These are phyloP conservation scores for Planiliza haematocheilus DNA, from an alignment of 2,113 vertebrate species.

Conservation along the genomic window DNA sequence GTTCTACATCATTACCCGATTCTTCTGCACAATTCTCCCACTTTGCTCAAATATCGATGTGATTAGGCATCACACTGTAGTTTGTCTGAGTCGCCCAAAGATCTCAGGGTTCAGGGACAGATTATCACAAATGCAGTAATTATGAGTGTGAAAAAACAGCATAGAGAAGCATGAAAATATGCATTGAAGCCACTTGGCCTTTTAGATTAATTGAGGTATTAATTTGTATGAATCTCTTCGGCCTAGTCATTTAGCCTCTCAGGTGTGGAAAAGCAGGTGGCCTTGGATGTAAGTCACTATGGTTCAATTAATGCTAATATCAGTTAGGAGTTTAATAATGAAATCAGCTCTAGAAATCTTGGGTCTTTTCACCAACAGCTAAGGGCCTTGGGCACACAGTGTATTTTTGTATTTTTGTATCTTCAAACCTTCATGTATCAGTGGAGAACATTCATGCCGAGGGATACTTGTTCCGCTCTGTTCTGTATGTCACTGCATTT, in stretches of 20 bases:
- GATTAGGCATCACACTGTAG: no score
- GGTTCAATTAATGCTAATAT: slow-evolving; percentile 1
- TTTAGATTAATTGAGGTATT: slow-evolving; percentile 21
- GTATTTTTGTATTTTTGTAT: no score
- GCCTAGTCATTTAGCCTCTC: not conserved
- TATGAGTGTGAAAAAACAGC: slow-evolving; percentile 10
- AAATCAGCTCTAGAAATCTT: not conserved
- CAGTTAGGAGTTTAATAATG: slow-evolving; percentile 2
- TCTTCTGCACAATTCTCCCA: no score
- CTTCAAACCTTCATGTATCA: not conserved
- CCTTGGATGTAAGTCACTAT: not conserved
- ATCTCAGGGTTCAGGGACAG: not conserved
- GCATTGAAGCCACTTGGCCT: slow-evolving; percentile 16
- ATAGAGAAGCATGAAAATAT: slow-evolving; percentile 19
- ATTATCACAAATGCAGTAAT: not conserved
- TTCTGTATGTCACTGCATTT: slow-evolving; percentile 27
- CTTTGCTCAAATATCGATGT: no score
- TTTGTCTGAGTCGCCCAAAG: not conserved
- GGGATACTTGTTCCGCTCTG: not conserved
- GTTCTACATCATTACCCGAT: no score
- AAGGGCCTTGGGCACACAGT: not conserved
- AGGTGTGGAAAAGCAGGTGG: not conserved
- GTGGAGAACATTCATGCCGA: not conserved
- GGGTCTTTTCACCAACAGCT: not conserved
- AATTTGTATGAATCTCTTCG: slow-evolving; percentile 31